Conservation (phyloP, 2,113 vertebrate genomes). For the Atrichornis clamosus region DNA sequence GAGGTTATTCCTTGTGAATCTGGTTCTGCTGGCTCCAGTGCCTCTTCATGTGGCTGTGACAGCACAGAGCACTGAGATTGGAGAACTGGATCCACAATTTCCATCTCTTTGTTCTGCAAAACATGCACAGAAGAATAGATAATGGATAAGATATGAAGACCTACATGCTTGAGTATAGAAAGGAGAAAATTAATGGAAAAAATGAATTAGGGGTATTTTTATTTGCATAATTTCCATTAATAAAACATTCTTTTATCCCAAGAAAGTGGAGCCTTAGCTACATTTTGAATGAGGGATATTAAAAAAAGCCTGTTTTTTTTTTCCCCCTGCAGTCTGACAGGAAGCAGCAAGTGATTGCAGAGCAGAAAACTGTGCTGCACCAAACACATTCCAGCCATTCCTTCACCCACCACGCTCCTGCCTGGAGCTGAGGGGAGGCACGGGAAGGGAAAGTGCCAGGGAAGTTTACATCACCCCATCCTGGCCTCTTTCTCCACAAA, state of each 20-base stretch:
- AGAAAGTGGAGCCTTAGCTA: not conserved
- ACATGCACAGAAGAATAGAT: not conserved
- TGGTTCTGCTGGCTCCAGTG: not conserved
- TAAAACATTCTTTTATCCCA: not conserved
- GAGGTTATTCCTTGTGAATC: slow-evolving; percentile 26
- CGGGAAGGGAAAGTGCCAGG: not conserved
- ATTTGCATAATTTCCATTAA: not conserved
- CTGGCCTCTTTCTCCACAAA: not conserved
- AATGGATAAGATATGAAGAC: not conserved
- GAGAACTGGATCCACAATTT: not conserved
- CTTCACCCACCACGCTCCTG: slow-evolving; percentile 28
- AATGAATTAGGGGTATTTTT: not conserved
- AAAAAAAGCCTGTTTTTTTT: not conserved
- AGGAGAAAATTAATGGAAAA: not conserved
- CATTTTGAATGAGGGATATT: not conserved
- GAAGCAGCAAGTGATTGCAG: slow-evolving; percentile 16
- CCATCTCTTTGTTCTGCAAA: slow-evolving; percentile 31
- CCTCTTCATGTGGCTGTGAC: not conserved
- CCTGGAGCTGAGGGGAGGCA: not conserved
- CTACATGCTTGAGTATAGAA: not conserved
- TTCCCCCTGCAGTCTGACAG: not conserved
- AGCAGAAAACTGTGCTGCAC: slow-evolving; percentile 7
- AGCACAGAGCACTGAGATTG: not conserved
- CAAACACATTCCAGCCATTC: slow-evolving; percentile 58
- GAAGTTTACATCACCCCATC: not conserved